Conservation (phyloP, 1,140 invertebrate species). For the Drosophila simulans region DNA sequence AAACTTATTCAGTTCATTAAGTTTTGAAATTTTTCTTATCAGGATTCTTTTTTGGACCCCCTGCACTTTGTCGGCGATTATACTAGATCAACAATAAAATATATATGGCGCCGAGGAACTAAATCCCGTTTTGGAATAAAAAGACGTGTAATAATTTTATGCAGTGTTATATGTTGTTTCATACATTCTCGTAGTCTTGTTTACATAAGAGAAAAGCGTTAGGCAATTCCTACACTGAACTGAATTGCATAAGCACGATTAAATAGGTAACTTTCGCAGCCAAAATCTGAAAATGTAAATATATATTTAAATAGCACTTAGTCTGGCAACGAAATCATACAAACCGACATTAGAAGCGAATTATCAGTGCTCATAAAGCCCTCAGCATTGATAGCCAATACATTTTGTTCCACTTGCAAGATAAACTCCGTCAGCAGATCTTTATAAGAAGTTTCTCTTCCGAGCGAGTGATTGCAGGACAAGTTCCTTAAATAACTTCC, state of each 20-base stretch:
- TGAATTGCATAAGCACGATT: slow-evolving; percentile 69
- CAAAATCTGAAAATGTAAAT: slow-evolving; percentile 48
- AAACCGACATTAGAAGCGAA: slow-evolving; percentile 65
- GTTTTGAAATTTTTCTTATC: slow-evolving; percentile 12
- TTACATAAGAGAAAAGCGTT: too few species aligned
- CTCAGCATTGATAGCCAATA: slow-evolving; percentile 56
- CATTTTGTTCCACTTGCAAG: slow-evolving; percentile 71
- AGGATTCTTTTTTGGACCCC: slow-evolving; percentile 7
- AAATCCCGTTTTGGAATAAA: too few species aligned
- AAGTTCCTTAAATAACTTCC: slow-evolving; percentile 55
- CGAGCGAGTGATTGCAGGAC: slow-evolving; percentile 23
- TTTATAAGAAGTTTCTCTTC: slow-evolving; percentile 40
- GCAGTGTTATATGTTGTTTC: too few species aligned
- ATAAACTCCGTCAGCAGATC: slow-evolving; percentile 53
- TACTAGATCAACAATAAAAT: slow-evolving; percentile 6
- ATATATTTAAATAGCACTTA: background rate
- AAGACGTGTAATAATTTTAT: too few species aligned
- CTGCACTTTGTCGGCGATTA: background rate
- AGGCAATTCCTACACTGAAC: slow-evolving; percentile 29
- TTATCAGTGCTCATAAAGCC: slow-evolving; percentile 68
- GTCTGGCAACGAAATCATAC: background rate
- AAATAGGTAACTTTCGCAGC: slow-evolving; percentile 70
- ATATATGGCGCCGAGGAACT: slow-evolving; percentile 13
- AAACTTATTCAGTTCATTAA: slow-evolving; percentile 43
- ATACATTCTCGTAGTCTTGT: background rate